Conservation (phyloP, 1,140 invertebrate species). For the Drosophila nigromelanica region DNA sequence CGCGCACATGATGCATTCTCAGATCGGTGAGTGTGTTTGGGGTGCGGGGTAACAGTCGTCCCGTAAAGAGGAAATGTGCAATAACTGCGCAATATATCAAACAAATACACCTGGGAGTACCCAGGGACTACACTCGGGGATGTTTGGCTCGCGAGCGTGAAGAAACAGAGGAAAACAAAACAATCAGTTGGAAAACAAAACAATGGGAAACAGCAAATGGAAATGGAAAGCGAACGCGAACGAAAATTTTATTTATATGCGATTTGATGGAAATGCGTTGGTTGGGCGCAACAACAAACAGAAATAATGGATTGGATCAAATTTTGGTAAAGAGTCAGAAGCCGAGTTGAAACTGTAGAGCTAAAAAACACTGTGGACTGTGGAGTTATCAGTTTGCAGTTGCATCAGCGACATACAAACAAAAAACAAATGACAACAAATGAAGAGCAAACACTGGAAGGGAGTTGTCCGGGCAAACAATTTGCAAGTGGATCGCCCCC, state of each 20-base stretch:
- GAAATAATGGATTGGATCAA: slow-evolving; percentile 77
- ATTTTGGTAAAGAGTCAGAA: slow-evolving; percentile 56
- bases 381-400: no score
- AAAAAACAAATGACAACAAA: slow-evolving; percentile 73
- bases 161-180: slow-evolving; percentile 44
- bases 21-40: slow-evolving; percentile 22
- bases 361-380: neutral
- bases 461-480: slow-evolving; percentile 29
- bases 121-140: slow-evolving; percentile 43
- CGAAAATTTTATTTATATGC: slow-evolving; percentile 71
- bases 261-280: slow-evolving; percentile 58
- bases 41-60: neutral
- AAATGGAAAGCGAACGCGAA: slow-evolving; percentile 59
- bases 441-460: slow-evolving; percentile 40
- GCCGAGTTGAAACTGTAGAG: slow-evolving; percentile 27
- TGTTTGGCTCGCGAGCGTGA: slow-evolving; percentile 55
- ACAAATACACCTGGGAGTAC: slow-evolving; percentile 76
- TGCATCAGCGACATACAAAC: slow-evolving; percentile 46
- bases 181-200: slow-evolving; percentile 44
- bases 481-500: slow-evolving; percentile 21
- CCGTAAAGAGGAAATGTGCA: slow-evolving; percentile 33
- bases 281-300: slow-evolving; percentile 41
- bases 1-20: slow-evolving; percentile 76
- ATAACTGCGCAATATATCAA: slow-evolving; percentile 80
- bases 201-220: slow-evolving; percentile 64